Percentiles rank a stretch among this genome's conserved stretches.
These are phyloP conservation scores for Agrochola macilenta DNA, from an alignment of 2,888 invertebrate genomes.

Conservation along the genomic window DNA sequence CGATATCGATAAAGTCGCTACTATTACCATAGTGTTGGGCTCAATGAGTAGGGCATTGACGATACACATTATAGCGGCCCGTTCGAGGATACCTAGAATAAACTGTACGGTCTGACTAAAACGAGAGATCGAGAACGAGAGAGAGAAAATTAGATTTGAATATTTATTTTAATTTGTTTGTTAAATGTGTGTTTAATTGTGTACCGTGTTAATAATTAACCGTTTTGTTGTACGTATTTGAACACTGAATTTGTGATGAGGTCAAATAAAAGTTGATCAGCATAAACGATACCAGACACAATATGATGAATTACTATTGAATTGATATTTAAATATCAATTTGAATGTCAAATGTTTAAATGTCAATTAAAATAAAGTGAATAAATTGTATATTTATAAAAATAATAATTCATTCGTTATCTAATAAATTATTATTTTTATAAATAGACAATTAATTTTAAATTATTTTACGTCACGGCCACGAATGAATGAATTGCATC, in stretches of 20 bases:
- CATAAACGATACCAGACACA: background rate
- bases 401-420: no score
- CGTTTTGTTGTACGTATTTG: background rate
- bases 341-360: no score
- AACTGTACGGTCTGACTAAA: conserved; percentile 67
- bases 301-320: background rate
- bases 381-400: no score
- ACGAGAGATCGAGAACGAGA: conserved; percentile 37
- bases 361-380: no score
- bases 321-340: no score
- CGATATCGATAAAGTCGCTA: conserved; percentile 53
- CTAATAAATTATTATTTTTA: no score
- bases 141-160: conserved; percentile 28
- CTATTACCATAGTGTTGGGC: conserved; percentile 68
- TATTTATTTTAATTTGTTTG: background rate
- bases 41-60: conserved; percentile 74
- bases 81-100: conserved; percentile 71
- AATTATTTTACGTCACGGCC: no score
- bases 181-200: background rate
- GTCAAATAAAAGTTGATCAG: background rate
- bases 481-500: background rate
- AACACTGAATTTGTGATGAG: background rate
- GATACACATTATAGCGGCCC: conserved; percentile 75
- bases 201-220: background rate
- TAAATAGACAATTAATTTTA: no score